Evolutionary conservation across 1,140 invertebrate genomes (phyloP).

Genomic region (Zelostemma sp.): DNA sequence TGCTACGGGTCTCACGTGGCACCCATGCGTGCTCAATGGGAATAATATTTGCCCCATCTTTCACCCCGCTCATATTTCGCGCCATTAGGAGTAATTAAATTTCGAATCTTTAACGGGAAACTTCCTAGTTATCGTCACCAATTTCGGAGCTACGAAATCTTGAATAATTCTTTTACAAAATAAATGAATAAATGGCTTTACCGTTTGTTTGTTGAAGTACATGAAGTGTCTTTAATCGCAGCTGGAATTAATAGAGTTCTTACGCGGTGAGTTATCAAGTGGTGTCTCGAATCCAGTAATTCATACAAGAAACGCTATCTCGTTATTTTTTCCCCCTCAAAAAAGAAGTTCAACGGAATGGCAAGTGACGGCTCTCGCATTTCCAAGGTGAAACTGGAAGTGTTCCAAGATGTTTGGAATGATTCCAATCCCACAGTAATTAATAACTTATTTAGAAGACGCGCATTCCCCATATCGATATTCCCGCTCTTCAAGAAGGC

Average conservation of each 20-base stretch:
- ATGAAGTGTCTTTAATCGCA: conserved; percentile 5
- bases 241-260: conserved; percentile 20
- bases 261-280: conserved; percentile 32
- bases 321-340: conserved; percentile 24
- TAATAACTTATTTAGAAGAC: conserved; percentile 62
- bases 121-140: too few species aligned
- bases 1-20: conserved; percentile 41
- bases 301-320: conserved; percentile 31
- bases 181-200: too few species aligned
- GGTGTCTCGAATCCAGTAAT: conserved; percentile 31
- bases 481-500: conserved; percentile 9
- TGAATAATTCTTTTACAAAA: too few species aligned
- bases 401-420: conserved; percentile 62
- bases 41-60: conserved; percentile 55
- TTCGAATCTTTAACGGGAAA: not conserved
- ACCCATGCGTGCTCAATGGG: conserved; percentile 55
- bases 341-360: conserved; percentile 24
- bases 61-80: conserved; percentile 31
- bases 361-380: conserved; percentile 43
- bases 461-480: conserved; percentile 38
- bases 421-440: conserved; percentile 61
- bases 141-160: too few species aligned
- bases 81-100: conserved; percentile 2
- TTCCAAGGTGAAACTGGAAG: conserved; percentile 53
- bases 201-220: too few species aligned